Evolutionary conservation across 2,797 vertebrate genomes (phyloP), one percentile per base, ranked within the genome.

Genomic region (Enteromius trimaculatus): DNA sequence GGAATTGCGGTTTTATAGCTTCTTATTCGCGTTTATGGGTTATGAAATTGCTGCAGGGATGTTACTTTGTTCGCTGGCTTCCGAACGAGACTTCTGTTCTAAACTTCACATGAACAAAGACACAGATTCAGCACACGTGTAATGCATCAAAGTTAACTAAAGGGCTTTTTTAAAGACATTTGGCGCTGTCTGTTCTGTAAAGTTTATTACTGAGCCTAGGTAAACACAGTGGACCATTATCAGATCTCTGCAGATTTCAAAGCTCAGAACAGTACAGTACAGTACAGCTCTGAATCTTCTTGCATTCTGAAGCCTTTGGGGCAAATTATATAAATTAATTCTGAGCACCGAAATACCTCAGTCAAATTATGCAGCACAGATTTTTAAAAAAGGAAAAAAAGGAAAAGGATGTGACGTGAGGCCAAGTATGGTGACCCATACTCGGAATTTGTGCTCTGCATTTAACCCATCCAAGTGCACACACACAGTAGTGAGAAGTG

Each of bases 1-100:
- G 83, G 83, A 86, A 77, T 79, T 84, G 55, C 21, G 14, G 68
- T 65, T 58, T 75, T 69, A 64, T 23, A 81, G 44, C 66, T 70
- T 65, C 66, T 72, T 68, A 34, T 75, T 85, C 83, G 68, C 19
- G 42, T 86, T 78, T 65, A 68, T 72, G 34, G 71, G 77, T 68
- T 39, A 70, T 53, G 64, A 78, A 81, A 85, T 39, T 29, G 80
- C 77, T 82, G 72, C 47, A 55, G 71, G 80, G 31, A 31, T 72
- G 70, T 34, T 69, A 79, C 75, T 62, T 29, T 42, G 81, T 77
- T 80, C 26, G 53, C 23, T 47, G 74, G 75, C 74, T 71, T 79
- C 23, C 65, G 77, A 75, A 71, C 55, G 58, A 60, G 79, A 60
- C 74, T 69, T 60, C 13, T 60, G 16, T 75, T 68, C 60, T 31